Evolutionary conservation across 2,888 invertebrate species (phyloP).

Genomic region (Scaptomyza tumidula): DNA sequence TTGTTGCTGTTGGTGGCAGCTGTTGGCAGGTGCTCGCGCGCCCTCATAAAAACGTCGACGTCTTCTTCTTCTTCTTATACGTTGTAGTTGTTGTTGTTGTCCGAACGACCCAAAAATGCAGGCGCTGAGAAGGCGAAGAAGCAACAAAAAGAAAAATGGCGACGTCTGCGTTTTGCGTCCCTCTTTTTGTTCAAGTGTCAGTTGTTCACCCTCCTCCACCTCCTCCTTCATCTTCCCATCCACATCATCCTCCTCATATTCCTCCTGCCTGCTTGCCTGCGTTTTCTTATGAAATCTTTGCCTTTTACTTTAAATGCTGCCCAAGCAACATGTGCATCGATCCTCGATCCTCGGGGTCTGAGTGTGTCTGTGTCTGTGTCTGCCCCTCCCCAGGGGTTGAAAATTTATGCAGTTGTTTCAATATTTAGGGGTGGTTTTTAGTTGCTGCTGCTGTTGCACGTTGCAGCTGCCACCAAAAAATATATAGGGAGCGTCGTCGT

Average conservation of each 20-base stretch:
- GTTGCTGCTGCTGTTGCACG: slow-evolving; percentile 32
- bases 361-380: slow-evolving; percentile 29
- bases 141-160: slow-evolving; percentile 59
- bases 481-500: slow-evolving; percentile 8
- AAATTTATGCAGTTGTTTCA: slow-evolving; percentile 71
- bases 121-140: slow-evolving; percentile 39
- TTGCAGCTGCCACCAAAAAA: slow-evolving; percentile 65
- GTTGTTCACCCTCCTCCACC: slow-evolving; percentile 50
- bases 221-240: slow-evolving; percentile 21
- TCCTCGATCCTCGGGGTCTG: slow-evolving; percentile 20
- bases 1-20: slow-evolving; percentile 57
- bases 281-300: slow-evolving; percentile 73
- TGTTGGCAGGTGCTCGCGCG: slow-evolving; percentile 80
- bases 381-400: slow-evolving; percentile 57
- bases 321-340: slow-evolving; percentile 72
- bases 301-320: slow-evolving; percentile 56
- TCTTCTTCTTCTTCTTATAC: slow-evolving; percentile 1
- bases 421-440: slow-evolving; percentile 75
- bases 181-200: slow-evolving; percentile 56
- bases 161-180: slow-evolving; percentile 35
- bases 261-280: slow-evolving; percentile 18
- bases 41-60: slow-evolving; percentile 61
- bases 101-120: slow-evolving; percentile 51
- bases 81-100: slow-evolving; percentile 7
- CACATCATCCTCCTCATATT: slow-evolving; percentile 2